Conservation (phyloP, 2,797 vertebrate genomes). For the Huso huso region DNA sequence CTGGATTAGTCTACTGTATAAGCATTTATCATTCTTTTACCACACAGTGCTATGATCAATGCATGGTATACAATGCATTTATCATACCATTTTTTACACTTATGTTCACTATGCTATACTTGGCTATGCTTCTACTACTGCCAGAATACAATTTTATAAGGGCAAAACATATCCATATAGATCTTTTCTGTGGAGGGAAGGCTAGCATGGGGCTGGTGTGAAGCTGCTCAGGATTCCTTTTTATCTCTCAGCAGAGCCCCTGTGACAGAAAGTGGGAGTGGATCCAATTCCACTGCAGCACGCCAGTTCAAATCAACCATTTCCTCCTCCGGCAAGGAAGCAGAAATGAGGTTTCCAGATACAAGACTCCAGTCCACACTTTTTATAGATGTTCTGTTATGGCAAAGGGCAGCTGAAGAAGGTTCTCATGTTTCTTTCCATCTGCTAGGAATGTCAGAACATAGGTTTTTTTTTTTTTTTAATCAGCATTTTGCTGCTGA, state of each 20-base stretch:
- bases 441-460: constrained; percentile 10
- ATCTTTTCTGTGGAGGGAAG: too few species aligned
- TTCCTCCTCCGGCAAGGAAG: constrained; percentile 54
- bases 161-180: too few species aligned
- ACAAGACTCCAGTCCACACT: constrained; percentile 30
- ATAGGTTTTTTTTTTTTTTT: background rate
- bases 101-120: too few species aligned
- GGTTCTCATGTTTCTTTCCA: constrained; percentile 22
- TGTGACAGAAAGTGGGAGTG: constrained; percentile 34
- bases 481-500: background rate
- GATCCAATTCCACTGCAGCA: constrained; percentile 39
- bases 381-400: constrained; percentile 38
- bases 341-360: constrained; percentile 55
- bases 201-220: background rate
- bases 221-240: background rate
- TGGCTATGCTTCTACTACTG: too few species aligned
- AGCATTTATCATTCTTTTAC: too few species aligned
- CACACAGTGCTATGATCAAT: too few species aligned
- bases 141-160: too few species aligned
- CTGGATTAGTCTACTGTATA: too few species aligned
- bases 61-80: too few species aligned
- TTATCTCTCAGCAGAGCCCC: constrained; percentile 32
- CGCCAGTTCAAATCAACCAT: constrained; percentile 55
- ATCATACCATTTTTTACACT: too few species aligned
- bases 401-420: constrained; percentile 23